phyloP scores from a whole-genome alignment of 2,113 vertebrate genomes.

The Periophthalmus modestus region DNA sequence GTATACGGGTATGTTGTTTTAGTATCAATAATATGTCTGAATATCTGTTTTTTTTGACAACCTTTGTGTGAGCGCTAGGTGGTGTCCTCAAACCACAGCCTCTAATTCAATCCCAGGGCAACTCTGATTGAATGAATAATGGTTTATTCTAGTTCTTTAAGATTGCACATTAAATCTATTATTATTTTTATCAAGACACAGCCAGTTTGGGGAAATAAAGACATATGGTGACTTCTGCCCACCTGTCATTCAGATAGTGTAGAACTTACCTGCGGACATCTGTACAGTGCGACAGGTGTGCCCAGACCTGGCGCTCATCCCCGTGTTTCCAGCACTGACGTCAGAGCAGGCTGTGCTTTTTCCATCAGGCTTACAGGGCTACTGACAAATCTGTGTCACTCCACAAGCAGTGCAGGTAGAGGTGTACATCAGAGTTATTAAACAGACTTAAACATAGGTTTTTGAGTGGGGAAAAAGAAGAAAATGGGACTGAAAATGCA shows the following conservation, averaged over 20 bases:
- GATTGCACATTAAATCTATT: background rate
- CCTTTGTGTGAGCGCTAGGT: no score
- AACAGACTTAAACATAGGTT: background rate
- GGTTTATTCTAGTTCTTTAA: background rate
- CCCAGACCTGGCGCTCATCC: conserved; percentile 35
- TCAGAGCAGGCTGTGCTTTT: conserved; percentile 56
- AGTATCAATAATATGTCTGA: no score
- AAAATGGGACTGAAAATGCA: conserved; percentile 68
- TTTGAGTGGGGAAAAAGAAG: background rate
- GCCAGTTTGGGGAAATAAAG: background rate
- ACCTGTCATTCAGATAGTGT: conserved; percentile 27
- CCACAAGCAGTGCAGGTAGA: conserved; percentile 1
- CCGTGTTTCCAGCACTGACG: conserved; percentile 39
- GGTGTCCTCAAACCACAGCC: no score
- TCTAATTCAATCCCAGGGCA: no score
- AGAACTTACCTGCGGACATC: conserved; percentile 22
- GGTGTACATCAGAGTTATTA: background rate
- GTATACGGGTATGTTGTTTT: no score
- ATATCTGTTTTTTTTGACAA: no score
- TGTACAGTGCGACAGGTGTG: conserved; percentile 28
- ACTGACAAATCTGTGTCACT: conserved; percentile 30
- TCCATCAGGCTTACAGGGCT: conserved; percentile 50
- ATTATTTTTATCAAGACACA: background rate
- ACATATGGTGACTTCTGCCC: background rate
- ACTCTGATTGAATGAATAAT: no score